phyloP scores from a whole-genome alignment of 2,113 vertebrate species.

The Pholis gunnellus region DNA sequence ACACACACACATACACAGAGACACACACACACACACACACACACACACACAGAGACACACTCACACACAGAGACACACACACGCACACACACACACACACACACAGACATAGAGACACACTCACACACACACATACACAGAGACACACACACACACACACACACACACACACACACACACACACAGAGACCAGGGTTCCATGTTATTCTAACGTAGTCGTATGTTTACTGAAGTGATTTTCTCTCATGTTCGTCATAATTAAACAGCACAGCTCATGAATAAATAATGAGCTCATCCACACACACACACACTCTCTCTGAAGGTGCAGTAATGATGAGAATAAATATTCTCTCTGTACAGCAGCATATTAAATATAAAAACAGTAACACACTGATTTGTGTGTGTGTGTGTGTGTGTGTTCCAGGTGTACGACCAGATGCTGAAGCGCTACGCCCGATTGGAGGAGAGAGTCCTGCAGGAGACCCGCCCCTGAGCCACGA shows the following conservation, averaged over 20 bases:
- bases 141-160: not conserved
- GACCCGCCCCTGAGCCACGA: constrained; percentile 24
- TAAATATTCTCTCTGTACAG: not conserved
- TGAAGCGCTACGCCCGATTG: constrained; percentile 61
- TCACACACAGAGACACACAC: constrained; percentile 5
- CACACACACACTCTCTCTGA: not conserved
- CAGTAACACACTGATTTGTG: too few relatives aligned
- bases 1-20: not conserved
- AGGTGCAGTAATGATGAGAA: not conserved
- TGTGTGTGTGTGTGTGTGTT: constrained; percentile 10
- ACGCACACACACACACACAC: not conserved
- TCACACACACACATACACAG: not conserved
- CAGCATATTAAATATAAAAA: constrained; percentile 14
- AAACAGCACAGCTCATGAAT: constrained; percentile 13
- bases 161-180: not conserved
- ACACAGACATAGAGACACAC: not conserved
- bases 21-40: not conserved
- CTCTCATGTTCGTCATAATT: constrained; percentile 31
- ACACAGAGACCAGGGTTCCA: not conserved
- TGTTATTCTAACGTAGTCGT: constrained; percentile 3
- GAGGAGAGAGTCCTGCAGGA: constrained; percentile 65
- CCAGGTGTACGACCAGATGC: constrained; percentile 66
- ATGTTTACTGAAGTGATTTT: constrained; percentile 24
- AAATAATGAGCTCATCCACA: not conserved
- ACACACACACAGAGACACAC: constrained; percentile 19